phyloP scores from a whole-genome alignment of 1,140 invertebrate genomes.

The Hypsibius dujardini region DNA sequence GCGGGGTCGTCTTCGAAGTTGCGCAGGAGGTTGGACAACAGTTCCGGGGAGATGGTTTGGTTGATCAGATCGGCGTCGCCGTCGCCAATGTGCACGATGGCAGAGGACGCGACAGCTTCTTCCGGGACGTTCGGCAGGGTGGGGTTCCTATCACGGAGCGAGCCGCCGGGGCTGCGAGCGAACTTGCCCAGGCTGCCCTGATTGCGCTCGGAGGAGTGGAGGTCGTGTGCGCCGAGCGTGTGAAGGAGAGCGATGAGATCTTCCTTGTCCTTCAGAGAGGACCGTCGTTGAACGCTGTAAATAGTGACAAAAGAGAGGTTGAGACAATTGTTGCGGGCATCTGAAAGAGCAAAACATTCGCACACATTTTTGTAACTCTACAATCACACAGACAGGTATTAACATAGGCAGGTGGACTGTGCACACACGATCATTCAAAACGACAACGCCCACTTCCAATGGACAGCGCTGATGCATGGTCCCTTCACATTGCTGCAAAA shows the following conservation, averaged over 20 bases:
- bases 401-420: no score
- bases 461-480: no score
- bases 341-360: no score
- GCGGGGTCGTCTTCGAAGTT: neutral
- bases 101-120: neutral
- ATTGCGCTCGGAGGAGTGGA: neutral
- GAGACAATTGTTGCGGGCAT: no score
- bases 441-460: no score
- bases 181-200: neutral
- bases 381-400: no score
- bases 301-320: neutral
- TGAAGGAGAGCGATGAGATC: slow-evolving; percentile 13
- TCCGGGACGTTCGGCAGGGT: neutral
- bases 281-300: slow-evolving; percentile 2
- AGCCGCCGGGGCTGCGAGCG: slow-evolving; percentile 1
- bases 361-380: no score
- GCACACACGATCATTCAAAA: no score
- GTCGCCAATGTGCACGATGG: slow-evolving; percentile 1
- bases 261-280: slow-evolving; percentile 14
- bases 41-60: slow-evolving; percentile 11
- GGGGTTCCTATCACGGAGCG: neutral
- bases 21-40: neutral
- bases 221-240: slow-evolving; percentile 8
- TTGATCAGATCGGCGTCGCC: neutral
- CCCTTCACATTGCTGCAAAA: no score